phyloP scores from a whole-genome alignment of 2,888 invertebrate species.

The Panzeria rudis region DNA sequence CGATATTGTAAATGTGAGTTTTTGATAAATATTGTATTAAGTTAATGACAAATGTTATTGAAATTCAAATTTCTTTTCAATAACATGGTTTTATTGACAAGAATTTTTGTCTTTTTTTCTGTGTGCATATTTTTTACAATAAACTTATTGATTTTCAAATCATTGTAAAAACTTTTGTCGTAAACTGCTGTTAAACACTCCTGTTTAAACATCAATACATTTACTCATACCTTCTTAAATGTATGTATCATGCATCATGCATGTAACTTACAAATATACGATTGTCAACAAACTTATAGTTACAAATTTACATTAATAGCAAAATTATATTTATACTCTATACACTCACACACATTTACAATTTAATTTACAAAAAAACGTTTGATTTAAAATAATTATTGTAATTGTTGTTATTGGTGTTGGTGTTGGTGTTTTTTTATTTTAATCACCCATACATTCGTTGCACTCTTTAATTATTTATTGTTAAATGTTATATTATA shows the following conservation, averaged over 20 bases:
- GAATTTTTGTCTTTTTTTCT: too few relatives aligned
- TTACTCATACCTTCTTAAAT: slow-evolving; percentile 3
- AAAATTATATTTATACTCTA: slow-evolving; percentile 34
- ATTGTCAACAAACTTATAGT: slow-evolving; percentile 16
- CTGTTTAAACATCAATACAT: slow-evolving; percentile 48
- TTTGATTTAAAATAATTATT: slow-evolving; percentile 54
- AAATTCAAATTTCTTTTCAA: too few relatives aligned
- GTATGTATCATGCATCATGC: background rate
- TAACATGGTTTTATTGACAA: too few relatives aligned
- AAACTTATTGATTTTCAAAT: slow-evolving; percentile 1
- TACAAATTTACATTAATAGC: slow-evolving; percentile 31
- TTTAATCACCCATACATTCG: background rate
- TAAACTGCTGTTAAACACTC: slow-evolving; percentile 8
- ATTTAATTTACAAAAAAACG: slow-evolving; percentile 10
- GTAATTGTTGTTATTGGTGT: slow-evolving; percentile 16
- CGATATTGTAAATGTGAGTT: too few relatives aligned
- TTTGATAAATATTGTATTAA: too few relatives aligned
- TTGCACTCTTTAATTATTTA: slow-evolving; percentile 52
- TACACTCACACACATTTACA: background rate
- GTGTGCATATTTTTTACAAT: background rate
- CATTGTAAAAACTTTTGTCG: background rate
- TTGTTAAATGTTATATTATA: slow-evolving; percentile 40
- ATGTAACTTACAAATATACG: background rate
- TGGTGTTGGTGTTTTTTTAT: slow-evolving; percentile 1
- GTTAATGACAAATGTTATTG: too few relatives aligned